Evolutionary conservation across 2,888 invertebrate species (phyloP).

Genomic region (Nomada ruficornis): DNA sequence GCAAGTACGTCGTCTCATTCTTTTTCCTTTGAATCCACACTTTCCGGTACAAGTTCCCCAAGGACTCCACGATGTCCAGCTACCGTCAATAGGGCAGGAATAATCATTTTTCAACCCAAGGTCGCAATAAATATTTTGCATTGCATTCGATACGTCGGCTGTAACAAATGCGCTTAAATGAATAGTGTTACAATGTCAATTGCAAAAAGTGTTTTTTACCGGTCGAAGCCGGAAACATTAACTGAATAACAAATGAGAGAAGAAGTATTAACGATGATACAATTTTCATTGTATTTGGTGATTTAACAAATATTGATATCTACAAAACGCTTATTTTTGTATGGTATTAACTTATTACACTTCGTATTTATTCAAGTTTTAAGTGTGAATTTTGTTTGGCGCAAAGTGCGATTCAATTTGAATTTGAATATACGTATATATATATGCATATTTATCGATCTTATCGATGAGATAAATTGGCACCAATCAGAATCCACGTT

Average conservation of each 20-base stretch:
- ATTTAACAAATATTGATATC: not conserved
- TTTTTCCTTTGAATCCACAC: slow-evolving; percentile 85
- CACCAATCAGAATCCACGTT: slow-evolving; percentile 21
- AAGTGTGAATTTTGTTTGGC: not conserved
- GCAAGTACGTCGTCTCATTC: slow-evolving; percentile 83
- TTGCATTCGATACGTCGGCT: slow-evolving; percentile 27
- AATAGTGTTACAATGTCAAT: not conserved
- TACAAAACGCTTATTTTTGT: not conserved
- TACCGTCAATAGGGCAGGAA: slow-evolving; percentile 84
- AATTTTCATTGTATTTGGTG: not conserved
- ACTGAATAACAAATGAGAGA: not conserved
- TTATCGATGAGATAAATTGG: slow-evolving; percentile 23
- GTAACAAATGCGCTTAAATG: not conserved
- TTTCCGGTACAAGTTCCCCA: slow-evolving; percentile 85
- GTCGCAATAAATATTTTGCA: slow-evolving; percentile 45
- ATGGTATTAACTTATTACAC: not conserved
- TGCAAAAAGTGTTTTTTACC: slow-evolving; percentile 9
- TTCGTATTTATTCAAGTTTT: not conserved
- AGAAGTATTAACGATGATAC: not conserved
- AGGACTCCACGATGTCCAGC: slow-evolving; percentile 85
- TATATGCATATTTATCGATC: slow-evolving; percentile 67
- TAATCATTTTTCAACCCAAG: slow-evolving; percentile 33
- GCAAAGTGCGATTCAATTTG: slow-evolving; percentile 9
- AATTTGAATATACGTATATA: slow-evolving; percentile 35
- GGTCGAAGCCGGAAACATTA: not conserved